These are phyloP conservation scores for Eumerus sabulonum DNA, from an alignment of 2,888 invertebrate species.

Conservation along the genomic window DNA sequence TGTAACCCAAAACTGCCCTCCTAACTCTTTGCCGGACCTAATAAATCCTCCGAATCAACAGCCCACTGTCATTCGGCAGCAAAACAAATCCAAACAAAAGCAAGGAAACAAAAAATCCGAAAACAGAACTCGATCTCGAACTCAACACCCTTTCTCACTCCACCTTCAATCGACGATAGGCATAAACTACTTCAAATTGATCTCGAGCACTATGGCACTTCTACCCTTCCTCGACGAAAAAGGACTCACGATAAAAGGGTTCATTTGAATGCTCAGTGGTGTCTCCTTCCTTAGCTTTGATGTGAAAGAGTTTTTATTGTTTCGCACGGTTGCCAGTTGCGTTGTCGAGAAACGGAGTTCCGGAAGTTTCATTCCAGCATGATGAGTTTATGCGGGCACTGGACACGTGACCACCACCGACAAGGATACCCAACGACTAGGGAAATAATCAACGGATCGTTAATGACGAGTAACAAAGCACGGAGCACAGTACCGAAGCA, in stretches of 20 bases:
- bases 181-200: constrained; percentile 58
- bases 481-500: constrained; percentile 9
- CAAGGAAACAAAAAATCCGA: not conserved
- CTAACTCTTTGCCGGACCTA: constrained; percentile 25
- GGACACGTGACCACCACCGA: constrained; percentile 70
- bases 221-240: constrained; percentile 56
- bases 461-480: constrained; percentile 60
- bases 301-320: constrained; percentile 45
- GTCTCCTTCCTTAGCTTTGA: constrained; percentile 31
- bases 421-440: constrained; percentile 18
- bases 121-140: constrained; percentile 18
- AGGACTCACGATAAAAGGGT: constrained; percentile 36
- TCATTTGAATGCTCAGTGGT: constrained; percentile 47
- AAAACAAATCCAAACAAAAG: constrained; percentile 28
- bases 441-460: constrained; percentile 67
- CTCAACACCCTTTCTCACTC: not conserved
- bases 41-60: constrained; percentile 43
- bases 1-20: not conserved
- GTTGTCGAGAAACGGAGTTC: constrained; percentile 41
- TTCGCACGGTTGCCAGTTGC: constrained; percentile 69
- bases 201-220: constrained; percentile 45
- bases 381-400: constrained; percentile 71
- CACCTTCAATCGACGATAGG: constrained; percentile 10
- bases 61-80: constrained; percentile 15
- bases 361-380: constrained; percentile 71